Evolutionary conservation across 2,113 vertebrate genomes (phyloP), one percentile per base, ranked within the genome.

Genomic region (Dicentrarchus labrax): DNA sequence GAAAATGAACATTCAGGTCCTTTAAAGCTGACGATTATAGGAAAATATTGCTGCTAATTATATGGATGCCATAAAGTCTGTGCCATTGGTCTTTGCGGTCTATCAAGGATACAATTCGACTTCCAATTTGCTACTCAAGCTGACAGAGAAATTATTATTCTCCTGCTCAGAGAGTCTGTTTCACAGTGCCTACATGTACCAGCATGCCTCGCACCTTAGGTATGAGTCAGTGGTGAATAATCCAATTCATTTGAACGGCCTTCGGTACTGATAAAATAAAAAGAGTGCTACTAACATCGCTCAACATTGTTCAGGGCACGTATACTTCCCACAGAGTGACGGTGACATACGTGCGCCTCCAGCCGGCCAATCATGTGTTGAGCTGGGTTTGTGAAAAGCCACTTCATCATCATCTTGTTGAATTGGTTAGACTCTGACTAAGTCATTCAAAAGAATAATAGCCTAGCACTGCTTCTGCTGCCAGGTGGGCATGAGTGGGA

Each of bases 101-200:
- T 76, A 21, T 45, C 56, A 7, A 81, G 43, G 30, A 24, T 48
- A 43, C n/a, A 51, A 6, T 62, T 43, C 45, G 45, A 64, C 41
- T 65, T 56, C 3, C 78, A 62, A 19, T 64, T 59, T 72, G 22
- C 43, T 39, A 38, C 79, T 54, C 13, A 41, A 13, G 16, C 13
- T 54, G 7, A 57, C 57, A 73, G 47, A 80, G 59, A 71, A 72
- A 50, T 24, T 3, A 72, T 76, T 81, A 47, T 72, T 74, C 78
- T 64, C 15, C 15, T 13, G n/a, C 56, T 24, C 61, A 59, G 15
- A 39, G 53, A 74, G 72, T 41, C 72, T 62, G 43, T 78, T n/a
- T 72, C 54, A 65, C 68, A 45, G 45, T 66, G 41, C 78, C 75
- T 78, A 81, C 87, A 78, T 76, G 79, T 78, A 78, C 78, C 86